Base-by-base conservation (phyloP, 2,888 invertebrate species). In the Lacanobia oleracea region DNA sequence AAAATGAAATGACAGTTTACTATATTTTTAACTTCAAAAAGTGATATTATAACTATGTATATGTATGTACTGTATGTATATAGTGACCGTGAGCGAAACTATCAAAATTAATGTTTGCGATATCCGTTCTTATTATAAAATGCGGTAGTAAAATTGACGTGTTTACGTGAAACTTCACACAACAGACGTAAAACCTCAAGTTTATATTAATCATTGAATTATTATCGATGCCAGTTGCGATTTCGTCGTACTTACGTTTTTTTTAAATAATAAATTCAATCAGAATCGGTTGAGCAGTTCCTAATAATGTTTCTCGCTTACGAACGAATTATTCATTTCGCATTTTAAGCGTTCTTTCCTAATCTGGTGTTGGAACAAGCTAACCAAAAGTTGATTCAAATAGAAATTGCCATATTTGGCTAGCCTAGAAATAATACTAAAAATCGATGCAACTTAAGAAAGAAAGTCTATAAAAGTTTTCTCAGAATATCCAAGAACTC, bases 51-150 rank as follows among this genome's bases (percentile, higher is more conserved):
- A 14, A 43, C 2, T 12, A 43, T 50, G n/a, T n/a, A 21, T 21
- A 21, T 12, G 9, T 45, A 16, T n/a, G n/a, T n/a, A n/a, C n/a
- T 50, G n/a, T n/a, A 21, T 21, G 12, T 12, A 2, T 45, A 16
- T 48, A 18, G 54, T 84, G 87, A 84, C 87, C 88, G 73, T 87
- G 87, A 87, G 83, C 86, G 71, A 77, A 82, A 86, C 88, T 86
- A 87, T 75, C 68, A 68, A 72, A 66, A 73, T 78, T 81, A 80
- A 81, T 82, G 85, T 80, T 72, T 70, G 75, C 73, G 63, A 83
- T 85, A 86, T 87, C 89, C 87, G 88, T 77, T 82, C 79, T 69
- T 66, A 80, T 80, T 76, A 82, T 81, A 71, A 83, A 81, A 79
- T 73, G 66, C 72, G 63, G 71, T 27, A 75, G 57, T 79, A 75